phyloP scores from a whole-genome alignment of 2,113 vertebrate genomes.

The Sebastes schlegelii region DNA sequence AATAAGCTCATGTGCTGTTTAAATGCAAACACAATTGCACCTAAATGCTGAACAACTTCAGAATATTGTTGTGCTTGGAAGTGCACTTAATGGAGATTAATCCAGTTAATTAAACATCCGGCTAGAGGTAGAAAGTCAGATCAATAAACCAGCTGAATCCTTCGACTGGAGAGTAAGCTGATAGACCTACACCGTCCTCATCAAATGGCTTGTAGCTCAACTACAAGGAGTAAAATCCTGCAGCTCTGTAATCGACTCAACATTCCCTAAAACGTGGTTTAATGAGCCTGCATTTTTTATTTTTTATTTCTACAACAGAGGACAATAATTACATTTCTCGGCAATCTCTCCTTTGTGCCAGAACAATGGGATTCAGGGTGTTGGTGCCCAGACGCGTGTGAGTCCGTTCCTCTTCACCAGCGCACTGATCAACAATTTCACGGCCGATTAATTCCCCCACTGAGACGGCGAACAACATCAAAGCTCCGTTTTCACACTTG shows the following conservation, averaged over 20 bases:
- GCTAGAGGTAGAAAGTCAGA: not conserved
- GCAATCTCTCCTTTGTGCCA: conserved; percentile 2
- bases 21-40: not conserved
- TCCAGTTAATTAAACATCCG: not conserved
- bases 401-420: conserved; percentile 13
- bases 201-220: not conserved
- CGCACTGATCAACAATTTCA: conserved; percentile 32
- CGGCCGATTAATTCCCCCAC: conserved; percentile 26
- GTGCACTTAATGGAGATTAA: conserved; percentile 3
- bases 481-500: conserved; percentile 16
- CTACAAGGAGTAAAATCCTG: not conserved
- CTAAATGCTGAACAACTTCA: not conserved
- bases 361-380: conserved; percentile 13
- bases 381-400: not conserved
- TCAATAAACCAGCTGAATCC: not conserved
- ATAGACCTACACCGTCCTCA: not conserved
- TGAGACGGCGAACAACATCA: conserved; percentile 9
- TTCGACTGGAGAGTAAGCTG: not conserved
- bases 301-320: not conserved
- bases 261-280: not conserved
- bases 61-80: not conserved
- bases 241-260: not conserved
- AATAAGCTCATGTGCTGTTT: not conserved
- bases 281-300: not conserved
- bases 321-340: conserved; percentile 19